Evolutionary conservation across 2,797 vertebrate species (phyloP).

Genomic region (Craterocephalus amniculus): DNA sequence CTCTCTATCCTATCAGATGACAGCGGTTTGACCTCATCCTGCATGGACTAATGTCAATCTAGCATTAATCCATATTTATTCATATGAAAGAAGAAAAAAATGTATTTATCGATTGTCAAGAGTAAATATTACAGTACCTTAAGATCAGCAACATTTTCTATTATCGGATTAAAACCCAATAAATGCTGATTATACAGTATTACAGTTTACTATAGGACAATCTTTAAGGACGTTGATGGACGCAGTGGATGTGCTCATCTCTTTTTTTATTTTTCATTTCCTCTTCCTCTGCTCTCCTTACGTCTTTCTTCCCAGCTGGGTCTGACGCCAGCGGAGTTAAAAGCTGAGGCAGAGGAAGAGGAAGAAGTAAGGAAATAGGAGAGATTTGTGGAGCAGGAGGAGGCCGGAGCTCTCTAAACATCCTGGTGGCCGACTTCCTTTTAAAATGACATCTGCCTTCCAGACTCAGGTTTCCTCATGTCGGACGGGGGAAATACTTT

Average conservation of each 20-base stretch:
- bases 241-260: conserved; percentile 12
- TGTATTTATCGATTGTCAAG: not conserved
- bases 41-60: conserved; percentile 7
- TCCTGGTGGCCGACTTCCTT: conserved; percentile 44
- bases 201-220: no score
- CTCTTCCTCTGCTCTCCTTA: conserved; percentile 23
- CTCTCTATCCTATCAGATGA: conserved; percentile 48
- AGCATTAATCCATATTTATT: conserved; percentile 28
- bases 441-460: conserved; percentile 17
- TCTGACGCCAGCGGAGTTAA: conserved; percentile 36
- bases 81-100: not conserved
- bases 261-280: conserved; percentile 25
- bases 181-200: not conserved
- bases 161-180: not conserved
- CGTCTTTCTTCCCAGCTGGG: conserved; percentile 48
- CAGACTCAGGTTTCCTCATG: conserved; percentile 1
- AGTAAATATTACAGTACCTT: not conserved
- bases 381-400: conserved; percentile 10
- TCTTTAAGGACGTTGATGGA: not conserved
- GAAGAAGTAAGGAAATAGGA: conserved; percentile 13
- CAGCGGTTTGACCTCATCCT: conserved; percentile 49
- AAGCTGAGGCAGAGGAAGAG: conserved; percentile 44
- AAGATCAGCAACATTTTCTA: not conserved
- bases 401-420: conserved; percentile 43
- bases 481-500: no score